These are phyloP conservation scores for Potamilus streckersoni DNA, from an alignment of 1,140 invertebrate genomes.

Conservation along the genomic window DNA sequence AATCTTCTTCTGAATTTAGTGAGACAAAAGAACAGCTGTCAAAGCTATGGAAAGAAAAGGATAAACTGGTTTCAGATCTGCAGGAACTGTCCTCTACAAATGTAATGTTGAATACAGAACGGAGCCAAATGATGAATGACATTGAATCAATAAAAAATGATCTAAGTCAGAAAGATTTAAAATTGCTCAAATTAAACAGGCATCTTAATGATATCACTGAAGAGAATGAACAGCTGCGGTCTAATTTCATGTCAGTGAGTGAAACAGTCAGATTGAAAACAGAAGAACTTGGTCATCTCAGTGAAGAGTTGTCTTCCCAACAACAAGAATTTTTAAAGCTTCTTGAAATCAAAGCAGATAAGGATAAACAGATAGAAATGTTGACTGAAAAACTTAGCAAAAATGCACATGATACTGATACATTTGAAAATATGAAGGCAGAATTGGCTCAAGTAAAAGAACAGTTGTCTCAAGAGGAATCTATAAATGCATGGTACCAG, in stretches of 20 bases:
- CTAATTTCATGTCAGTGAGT: too few relatives aligned
- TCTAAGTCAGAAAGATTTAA: neutral
- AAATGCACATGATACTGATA: slow-evolving; percentile 6
- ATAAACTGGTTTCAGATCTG: slow-evolving; percentile 24
- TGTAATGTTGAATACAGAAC: slow-evolving; percentile 22
- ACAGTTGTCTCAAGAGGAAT: slow-evolving; percentile 18
- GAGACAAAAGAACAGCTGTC: neutral
- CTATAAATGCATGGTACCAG: slow-evolving; percentile 18
- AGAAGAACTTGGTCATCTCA: too few relatives aligned
- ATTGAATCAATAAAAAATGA: slow-evolving; percentile 25
- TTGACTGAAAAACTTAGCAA: slow-evolving; percentile 15
- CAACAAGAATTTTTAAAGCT: neutral
- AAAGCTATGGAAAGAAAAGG: slow-evolving; percentile 20
- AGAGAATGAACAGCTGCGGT: too few relatives aligned
- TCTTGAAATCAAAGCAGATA: slow-evolving; percentile 10
- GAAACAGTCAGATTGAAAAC: too few relatives aligned
- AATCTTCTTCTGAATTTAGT: neutral
- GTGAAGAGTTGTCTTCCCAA: too few relatives aligned
- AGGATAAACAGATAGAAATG: slow-evolving; percentile 26
- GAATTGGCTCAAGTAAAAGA: slow-evolving; percentile 20
- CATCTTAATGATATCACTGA: too few relatives aligned
- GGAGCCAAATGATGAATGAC: slow-evolving; percentile 15
- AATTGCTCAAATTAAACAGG: too few relatives aligned
- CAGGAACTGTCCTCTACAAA: slow-evolving; percentile 19
- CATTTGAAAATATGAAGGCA: neutral